Evolutionary conservation across 2,113 vertebrate genomes (phyloP), one percentile per base, ranked within the genome.

Genomic region (Salvelinus sp.): DNA sequence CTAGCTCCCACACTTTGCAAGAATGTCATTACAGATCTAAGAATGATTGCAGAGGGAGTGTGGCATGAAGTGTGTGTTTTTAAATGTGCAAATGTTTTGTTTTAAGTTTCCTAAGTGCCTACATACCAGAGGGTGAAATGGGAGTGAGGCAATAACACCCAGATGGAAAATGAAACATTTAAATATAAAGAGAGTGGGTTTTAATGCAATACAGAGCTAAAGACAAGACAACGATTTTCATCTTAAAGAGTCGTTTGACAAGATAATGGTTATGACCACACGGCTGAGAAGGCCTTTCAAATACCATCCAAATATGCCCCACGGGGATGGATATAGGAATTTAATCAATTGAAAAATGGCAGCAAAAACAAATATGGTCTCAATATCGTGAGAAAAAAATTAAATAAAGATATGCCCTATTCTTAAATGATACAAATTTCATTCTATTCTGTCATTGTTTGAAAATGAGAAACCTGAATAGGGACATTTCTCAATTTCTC

Each of bases 201-300:
- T 69, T 48, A 69, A 69, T 22, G 18, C 14, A 25, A 22, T n/a
- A 47, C 18, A 25, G 68, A 69, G 22, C 7, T 7, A 48, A 47
- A 48, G 14, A 20, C 20, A 69, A 44, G 16, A 13, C 38, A 22
- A 75, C 62, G 28, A 69, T 75, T 57, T 72, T 33, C 48, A 72
- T 44, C 67, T 63, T 44, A 69, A 68, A 72, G 69, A 69, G 73
- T 9, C 62, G 38, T 70, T 73, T 77, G 72, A 83, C 77, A 83
- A 71, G 58, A 73, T 77, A 75, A 77, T 82, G 70, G 69, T 73
- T 66, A 75, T 58, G 67, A 75, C 58, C 38, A 47, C 12, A 68
- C 23, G 10, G 57, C 22, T 77, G 44, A 66, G 82, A 77, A 74
- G n/a, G 23, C 71, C 69, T 80, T 62, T 68, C 30, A 77, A 72